phyloP scores from a whole-genome alignment of 2,888 invertebrate genomes.

The Ophraella communa region DNA sequence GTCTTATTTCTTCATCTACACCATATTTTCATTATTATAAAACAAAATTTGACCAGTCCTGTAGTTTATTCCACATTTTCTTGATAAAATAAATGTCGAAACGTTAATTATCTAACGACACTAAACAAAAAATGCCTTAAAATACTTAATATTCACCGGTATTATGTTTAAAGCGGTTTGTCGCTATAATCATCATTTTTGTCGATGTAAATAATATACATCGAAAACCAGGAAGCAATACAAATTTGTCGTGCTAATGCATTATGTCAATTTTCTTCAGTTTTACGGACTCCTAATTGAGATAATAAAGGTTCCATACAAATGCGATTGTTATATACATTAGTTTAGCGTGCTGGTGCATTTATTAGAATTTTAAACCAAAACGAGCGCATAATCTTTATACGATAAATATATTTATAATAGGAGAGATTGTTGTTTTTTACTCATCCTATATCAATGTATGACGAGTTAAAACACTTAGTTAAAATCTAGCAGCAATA shows the following conservation, averaged over 20 bases:
- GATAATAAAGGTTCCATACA: too few species aligned
- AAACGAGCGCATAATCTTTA: too few species aligned
- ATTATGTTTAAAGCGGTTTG: too few species aligned
- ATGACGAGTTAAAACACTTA: too few species aligned
- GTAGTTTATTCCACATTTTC: too few species aligned
- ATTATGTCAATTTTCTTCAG: background rate
- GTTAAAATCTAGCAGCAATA: too few species aligned
- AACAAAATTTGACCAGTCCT: too few species aligned
- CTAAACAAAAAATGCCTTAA: background rate
- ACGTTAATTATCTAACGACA: background rate
- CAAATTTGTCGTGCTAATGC: background rate
- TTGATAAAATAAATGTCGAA: background rate
- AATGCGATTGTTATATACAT: background rate
- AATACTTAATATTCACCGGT: slow-evolving; percentile 1
- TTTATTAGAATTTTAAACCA: background rate
- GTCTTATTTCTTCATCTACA: too few species aligned
- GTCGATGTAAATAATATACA: background rate
- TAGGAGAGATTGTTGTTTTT: too few species aligned
- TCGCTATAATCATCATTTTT: slow-evolving; percentile 1
- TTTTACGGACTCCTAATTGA: background rate
- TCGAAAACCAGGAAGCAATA: background rate
- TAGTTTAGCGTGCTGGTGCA: background rate
- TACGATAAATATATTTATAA: too few species aligned
- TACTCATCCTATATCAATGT: too few species aligned
- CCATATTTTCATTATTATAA: too few species aligned